Base-by-base conservation (phyloP, 2,113 vertebrate genomes). In the Eupsittula cactorum region DNA sequence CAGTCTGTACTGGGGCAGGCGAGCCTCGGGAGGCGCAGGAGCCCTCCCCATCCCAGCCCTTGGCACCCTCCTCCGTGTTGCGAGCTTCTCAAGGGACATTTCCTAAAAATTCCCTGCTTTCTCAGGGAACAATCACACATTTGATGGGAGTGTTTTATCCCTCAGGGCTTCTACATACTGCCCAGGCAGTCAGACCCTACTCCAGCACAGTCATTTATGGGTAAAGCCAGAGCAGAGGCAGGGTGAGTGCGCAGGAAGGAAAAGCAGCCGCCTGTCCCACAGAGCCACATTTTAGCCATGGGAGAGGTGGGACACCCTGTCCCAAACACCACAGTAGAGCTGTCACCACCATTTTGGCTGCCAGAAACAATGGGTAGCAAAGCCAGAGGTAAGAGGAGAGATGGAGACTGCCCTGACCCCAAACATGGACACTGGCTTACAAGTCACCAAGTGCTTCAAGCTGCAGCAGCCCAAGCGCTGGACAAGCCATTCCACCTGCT, bases 391-490 rank as follows among this genome's bases (percentile, higher is more conserved):
- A 49, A 55, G 70, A 87, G 63, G 47, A 15, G 78, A n/a, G 24
- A 21, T 3, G 33, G 62, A 21, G 55, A 35, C 28, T 31, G 5
- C 27, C 8, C 52, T 1, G 0, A 27, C 42, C 39, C 25, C 37
- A 52, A 18, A 53, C 13, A n/a, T 0, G 0, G 42, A 35, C 23
- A 4, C 28, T 20, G 13, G 46, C 17, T 57, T 37, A 11, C 11
- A 42, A 64, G 35, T 37, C 33, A 4, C 20, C 24, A 17, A 50
- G 53, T 5, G 19, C 20, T 41, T 77, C 44, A 46, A 65, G 27
- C 16, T 1, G 2, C 42, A 37, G 50, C 50, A 71, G 44, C 9
- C 41, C 10, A 35, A 50, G 69, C 0, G 2, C 67, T 20, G 15
- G 31, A 59, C 13, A 41, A 57, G 9, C 29, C 44, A 52, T 76